Evolutionary conservation across 2,797 vertebrate species (phyloP), one percentile per base, ranked within the genome.

Genomic region (Phylloscopus collybita): DNA sequence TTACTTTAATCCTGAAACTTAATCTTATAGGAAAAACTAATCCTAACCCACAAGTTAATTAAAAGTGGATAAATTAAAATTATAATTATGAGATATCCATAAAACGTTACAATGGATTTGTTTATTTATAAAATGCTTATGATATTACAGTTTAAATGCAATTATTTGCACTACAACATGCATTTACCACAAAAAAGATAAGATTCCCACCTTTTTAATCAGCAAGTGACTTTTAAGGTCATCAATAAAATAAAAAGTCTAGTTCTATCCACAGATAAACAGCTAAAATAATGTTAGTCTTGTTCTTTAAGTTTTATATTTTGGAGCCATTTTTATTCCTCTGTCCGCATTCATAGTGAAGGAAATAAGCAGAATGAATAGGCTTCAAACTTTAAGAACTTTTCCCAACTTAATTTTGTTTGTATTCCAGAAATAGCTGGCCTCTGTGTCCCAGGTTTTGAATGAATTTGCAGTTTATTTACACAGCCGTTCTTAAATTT

Each of bases 401-500:
- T 65, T 72, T 69, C 59, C 21, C 40, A 62, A n/a, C 49, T 64
- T 82, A 73, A 88, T 93, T 96, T 95, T 94, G 86, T 91, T 96
- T 74, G 86, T 97, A 73, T 95, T 88, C 67, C 30, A 71, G 78
- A 82, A 89, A 89, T 91, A 90, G 29, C 75, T 93, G 67, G 51
- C 78, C 66, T 86, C 50, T 84, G 62, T 74, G n/a, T 94, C 51
- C 9, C 61, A 92, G 66, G 62, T 94, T 95, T 97, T 92, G 91
- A 80, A 76, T 91, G 76, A 95, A 85, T 82, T 90, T 88, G 40
- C 69, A 70, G 84, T 94, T 85, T 96, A 96, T 97, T 97, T 97
- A 94, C 89, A 95, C 91, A 97, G 96, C 94, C 83, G 2, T 95
- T 91, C 67, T 89, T 74, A 79, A 85, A 82, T 91, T 79, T 64